Conservation (phyloP, 2,888 invertebrate genomes). For the Sialis lutaria region DNA sequence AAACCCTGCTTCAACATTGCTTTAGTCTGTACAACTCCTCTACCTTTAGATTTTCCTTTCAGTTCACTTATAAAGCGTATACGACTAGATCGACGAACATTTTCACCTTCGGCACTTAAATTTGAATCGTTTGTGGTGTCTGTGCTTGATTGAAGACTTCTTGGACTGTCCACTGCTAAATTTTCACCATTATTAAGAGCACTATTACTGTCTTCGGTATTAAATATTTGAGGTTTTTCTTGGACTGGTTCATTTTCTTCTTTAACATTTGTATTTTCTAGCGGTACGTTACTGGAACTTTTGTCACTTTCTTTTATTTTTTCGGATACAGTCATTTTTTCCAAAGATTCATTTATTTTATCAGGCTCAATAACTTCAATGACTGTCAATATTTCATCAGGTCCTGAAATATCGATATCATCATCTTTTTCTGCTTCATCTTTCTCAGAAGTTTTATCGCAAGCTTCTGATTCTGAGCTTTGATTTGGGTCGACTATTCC, state of each 20-base stretch:
- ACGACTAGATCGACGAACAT: constrained; percentile 51
- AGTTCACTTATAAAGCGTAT: constrained; percentile 57
- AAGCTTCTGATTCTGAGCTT: constrained; percentile 33
- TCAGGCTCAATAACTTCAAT: constrained; percentile 31
- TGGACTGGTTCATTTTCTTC: neutral
- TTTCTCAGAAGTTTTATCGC: constrained; percentile 15
- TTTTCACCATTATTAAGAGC: neutral
- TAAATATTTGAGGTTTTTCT: neutral
- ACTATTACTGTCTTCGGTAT: constrained; percentile 1
- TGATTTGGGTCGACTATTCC: constrained; percentile 25
- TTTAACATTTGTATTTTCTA: constrained; percentile 9
- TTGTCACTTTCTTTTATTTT: constrained; percentile 18
- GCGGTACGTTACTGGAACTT: constrained; percentile 15
- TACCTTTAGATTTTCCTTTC: constrained; percentile 47
- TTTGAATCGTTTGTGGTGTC: constrained; percentile 26
- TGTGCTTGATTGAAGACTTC: neutral
- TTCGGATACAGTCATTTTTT: constrained; percentile 26
- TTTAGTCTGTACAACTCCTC: constrained; percentile 36
- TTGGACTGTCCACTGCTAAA: neutral
- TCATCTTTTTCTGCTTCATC: constrained; percentile 11
- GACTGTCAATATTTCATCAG: constrained; percentile 31
- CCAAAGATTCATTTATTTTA: constrained; percentile 20
- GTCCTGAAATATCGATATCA: constrained; percentile 1
- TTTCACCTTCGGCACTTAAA: constrained; percentile 1
- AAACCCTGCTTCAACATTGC: constrained; percentile 6